These are phyloP conservation scores for Callospermophilus lateralis DNA, from an alignment of 2,113 vertebrate species.

Conservation along the genomic window DNA sequence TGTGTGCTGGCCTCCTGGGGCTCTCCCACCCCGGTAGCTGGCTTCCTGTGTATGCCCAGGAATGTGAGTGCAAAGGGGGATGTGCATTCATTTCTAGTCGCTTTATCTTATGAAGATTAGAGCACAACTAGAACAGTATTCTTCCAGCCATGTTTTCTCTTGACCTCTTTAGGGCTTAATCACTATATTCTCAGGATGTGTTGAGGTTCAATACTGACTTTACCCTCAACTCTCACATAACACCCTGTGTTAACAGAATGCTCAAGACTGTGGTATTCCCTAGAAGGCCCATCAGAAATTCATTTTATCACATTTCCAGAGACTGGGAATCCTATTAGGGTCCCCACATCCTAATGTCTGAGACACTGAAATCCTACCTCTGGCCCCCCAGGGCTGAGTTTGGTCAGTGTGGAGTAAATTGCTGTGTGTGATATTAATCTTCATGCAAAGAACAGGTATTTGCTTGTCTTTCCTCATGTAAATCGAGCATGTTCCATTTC, in stretches of 20 bases:
- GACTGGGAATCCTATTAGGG: not conserved
- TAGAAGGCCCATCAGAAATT: not conserved
- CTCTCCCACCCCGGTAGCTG: too few species aligned
- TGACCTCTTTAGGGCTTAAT: too few species aligned
- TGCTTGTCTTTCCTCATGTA: not conserved
- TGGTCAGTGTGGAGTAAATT: not conserved
- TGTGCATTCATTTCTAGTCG: not conserved
- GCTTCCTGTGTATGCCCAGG: too few species aligned
- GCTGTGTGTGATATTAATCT: not conserved
- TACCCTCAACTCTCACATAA: not conserved
- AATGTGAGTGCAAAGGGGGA: not conserved
- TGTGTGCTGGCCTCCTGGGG: not conserved
- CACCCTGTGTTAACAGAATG: too few species aligned
- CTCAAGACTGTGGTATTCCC: not conserved
- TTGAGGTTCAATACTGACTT: not conserved
- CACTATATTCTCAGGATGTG: not conserved
- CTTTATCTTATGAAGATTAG: not conserved
- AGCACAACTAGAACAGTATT: not conserved
- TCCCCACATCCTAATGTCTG: not conserved
- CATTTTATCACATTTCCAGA: not conserved
- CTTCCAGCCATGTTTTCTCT: not conserved
- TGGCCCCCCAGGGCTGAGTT: not conserved
- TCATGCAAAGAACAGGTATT: not conserved
- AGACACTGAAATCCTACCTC: not conserved
- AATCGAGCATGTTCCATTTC: not conserved